Percentiles rank a stretch among this genome's conserved stretches.
These are phyloP conservation scores for Morpho deidamia DNA, from an alignment of 2,888 invertebrate genomes.

Conservation along the genomic window DNA sequence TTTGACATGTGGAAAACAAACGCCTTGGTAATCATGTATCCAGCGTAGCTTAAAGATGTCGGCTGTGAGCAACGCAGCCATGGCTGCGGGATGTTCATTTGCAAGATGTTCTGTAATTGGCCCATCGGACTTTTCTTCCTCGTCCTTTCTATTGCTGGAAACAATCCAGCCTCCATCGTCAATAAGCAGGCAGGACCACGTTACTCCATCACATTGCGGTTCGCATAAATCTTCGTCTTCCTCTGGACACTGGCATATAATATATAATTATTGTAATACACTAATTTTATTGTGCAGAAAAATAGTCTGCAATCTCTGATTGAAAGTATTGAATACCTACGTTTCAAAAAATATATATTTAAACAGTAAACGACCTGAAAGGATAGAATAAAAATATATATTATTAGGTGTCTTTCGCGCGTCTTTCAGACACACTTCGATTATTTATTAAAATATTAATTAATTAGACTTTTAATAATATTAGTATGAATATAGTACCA, in stretches of 20 bases:
- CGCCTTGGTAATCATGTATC: conserved; percentile 66
- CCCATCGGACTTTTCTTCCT: conserved; percentile 34
- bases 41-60: conserved; percentile 54
- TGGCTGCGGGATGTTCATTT: conserved; percentile 47
- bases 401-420: too few species aligned
- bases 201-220: conserved; percentile 49
- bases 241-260: background rate
- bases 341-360: background rate
- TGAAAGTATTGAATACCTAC: background rate
- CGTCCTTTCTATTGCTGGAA: conserved; percentile 36
- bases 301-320: background rate
- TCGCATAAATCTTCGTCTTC: conserved; percentile 48
- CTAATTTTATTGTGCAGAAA: background rate
- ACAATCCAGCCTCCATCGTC: conserved; percentile 68
- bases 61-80: conserved; percentile 52
- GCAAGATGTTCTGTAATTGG: conserved; percentile 52
- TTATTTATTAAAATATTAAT: too few species aligned
- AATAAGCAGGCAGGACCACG: conserved; percentile 62
- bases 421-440: too few species aligned
- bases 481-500: too few species aligned
- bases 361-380: background rate
- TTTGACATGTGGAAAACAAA: conserved; percentile 46
- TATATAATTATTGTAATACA: background rate
- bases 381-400: background rate
- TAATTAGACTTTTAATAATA: background rate